These are phyloP conservation scores for Cabera pusaria DNA, from an alignment of 2,888 invertebrate genomes.

Conservation along the genomic window DNA sequence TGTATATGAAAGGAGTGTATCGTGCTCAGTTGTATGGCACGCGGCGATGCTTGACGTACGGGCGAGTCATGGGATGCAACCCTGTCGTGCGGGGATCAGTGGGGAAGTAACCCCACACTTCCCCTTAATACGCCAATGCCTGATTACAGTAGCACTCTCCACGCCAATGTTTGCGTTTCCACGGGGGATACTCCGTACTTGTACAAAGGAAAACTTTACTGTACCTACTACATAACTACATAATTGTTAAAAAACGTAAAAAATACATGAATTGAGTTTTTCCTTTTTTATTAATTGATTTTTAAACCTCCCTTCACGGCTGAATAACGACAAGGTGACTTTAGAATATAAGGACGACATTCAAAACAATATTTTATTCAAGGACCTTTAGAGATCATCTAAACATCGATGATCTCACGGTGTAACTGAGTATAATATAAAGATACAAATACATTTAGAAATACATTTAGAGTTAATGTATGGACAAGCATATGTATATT, in stretches of 20 bases:
- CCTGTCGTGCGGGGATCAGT: constrained; percentile 1
- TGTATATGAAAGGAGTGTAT: constrained; percentile 30
- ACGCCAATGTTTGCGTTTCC: constrained; percentile 41
- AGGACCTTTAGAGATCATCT: too few relatives aligned
- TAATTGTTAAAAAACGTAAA: constrained; percentile 76
- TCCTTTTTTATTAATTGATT: constrained; percentile 29
- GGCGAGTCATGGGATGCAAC: constrained; percentile 44
- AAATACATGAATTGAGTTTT: constrained; percentile 53
- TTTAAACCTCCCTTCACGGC: constrained; percentile 4
- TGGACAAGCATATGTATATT: too few relatives aligned
- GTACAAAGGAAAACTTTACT: constrained; percentile 79
- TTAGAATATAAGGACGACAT: too few relatives aligned
- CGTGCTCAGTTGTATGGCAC: constrained; percentile 35
- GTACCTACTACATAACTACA: constrained; percentile 68
- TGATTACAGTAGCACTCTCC: constrained; percentile 28
- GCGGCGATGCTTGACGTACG: constrained; percentile 60
- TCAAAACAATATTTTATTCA: too few relatives aligned
- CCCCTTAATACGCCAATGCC: constrained; percentile 6
- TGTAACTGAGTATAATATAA: too few relatives aligned
- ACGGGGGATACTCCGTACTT: constrained; percentile 58
- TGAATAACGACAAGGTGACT: too few relatives aligned
- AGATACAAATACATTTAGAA: too few relatives aligned
- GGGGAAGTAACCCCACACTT: background rate
- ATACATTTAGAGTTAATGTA: too few relatives aligned
- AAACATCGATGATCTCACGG: too few relatives aligned